Percentiles rank a stretch among this genome's conserved stretches.
Evolutionary conservation across 2,888 invertebrate genomes (phyloP).

Genomic region (Drosophila meridiana): DNA sequence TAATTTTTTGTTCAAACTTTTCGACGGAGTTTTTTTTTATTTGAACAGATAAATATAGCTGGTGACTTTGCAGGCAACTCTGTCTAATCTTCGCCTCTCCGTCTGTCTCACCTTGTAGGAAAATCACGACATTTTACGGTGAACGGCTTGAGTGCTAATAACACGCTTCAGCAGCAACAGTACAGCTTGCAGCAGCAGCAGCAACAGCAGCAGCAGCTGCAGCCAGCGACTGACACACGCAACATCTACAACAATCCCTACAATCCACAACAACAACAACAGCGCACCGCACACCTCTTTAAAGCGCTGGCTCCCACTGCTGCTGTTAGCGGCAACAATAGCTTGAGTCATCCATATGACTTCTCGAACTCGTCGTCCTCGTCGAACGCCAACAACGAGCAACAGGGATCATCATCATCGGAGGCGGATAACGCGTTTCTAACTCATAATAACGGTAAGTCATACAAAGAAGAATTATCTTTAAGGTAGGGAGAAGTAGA

Average conservation of each 20-base stretch:
- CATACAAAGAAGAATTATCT: background rate
- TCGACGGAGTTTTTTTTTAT: constrained; percentile 7
- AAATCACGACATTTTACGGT: constrained; percentile 93
- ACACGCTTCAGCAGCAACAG: constrained; percentile 85
- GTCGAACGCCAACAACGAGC: constrained; percentile 76
- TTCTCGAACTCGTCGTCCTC: constrained; percentile 80
- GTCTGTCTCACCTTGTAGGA: constrained; percentile 83
- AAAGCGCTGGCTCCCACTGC: constrained; percentile 78
- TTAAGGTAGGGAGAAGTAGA: background rate
- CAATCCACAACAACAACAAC: constrained; percentile 84
- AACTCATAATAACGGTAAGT: constrained; percentile 86
- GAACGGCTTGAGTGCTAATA: constrained; percentile 85
- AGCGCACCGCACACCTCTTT: constrained; percentile 79
- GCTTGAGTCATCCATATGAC: constrained; percentile 79
- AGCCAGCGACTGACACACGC: constrained; percentile 86
- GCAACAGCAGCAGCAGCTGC: constrained; percentile 80
- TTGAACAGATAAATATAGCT: constrained; percentile 16
- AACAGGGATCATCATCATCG: constrained; percentile 85
- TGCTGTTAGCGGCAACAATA: constrained; percentile 65
- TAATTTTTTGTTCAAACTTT: constrained; percentile 49
- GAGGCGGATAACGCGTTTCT: constrained; percentile 89
- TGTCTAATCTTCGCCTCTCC: background rate
- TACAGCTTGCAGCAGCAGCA: constrained; percentile 86
- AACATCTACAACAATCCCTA: constrained; percentile 87
- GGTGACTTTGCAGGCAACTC: constrained; percentile 14